A percentile compares a stretch with the other conserved stretches of the same genome.
Conservation (phyloP, 2,888 invertebrate genomes). For the Chouioia cunea region DNA sequence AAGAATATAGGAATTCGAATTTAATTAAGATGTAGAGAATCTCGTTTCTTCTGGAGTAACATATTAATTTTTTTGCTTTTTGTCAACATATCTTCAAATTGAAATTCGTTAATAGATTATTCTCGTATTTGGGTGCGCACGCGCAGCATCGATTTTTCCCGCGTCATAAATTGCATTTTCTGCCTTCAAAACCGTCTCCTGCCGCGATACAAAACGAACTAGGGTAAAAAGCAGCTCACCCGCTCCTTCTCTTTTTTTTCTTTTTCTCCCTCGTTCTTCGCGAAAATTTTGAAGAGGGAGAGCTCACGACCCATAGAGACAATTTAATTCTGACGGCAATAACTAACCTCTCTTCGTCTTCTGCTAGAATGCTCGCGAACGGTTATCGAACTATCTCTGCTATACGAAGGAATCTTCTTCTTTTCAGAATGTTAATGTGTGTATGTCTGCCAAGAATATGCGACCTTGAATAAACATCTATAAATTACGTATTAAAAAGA, state of each 20-base stretch:
- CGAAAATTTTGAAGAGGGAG: slow-evolving; percentile 15
- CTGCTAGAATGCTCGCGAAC: slow-evolving; percentile 15
- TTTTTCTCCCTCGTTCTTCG: slow-evolving; percentile 1
- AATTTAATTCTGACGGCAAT: slow-evolving; percentile 45
- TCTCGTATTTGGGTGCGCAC: too few relatives aligned
- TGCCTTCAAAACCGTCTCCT: slow-evolving; percentile 24
- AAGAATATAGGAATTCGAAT: too few relatives aligned
- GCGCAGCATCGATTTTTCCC: slow-evolving; percentile 23
- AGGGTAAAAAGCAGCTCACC: slow-evolving; percentile 21
- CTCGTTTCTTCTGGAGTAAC: too few relatives aligned
- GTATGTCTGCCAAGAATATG: neutral
- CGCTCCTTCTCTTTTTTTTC: too few relatives aligned
- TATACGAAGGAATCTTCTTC: slow-evolving; percentile 6
- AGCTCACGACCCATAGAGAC: slow-evolving; percentile 12
- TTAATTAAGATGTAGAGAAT: slow-evolving; percentile 9
- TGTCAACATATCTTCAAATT: slow-evolving; percentile 3
- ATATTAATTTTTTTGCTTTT: neutral
- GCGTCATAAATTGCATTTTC: slow-evolving; percentile 38
- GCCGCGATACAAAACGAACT: neutral
- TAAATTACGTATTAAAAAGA: slow-evolving; percentile 33
- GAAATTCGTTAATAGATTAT: slow-evolving; percentile 16
- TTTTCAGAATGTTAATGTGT: neutral
- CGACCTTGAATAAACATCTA: slow-evolving; percentile 13
- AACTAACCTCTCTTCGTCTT: slow-evolving; percentile 32
- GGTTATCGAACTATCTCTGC: slow-evolving; percentile 20